These are phyloP conservation scores for Oncorhynchus kisutch DNA, from an alignment of 2,113 vertebrate genomes.

Conservation along the genomic window DNA sequence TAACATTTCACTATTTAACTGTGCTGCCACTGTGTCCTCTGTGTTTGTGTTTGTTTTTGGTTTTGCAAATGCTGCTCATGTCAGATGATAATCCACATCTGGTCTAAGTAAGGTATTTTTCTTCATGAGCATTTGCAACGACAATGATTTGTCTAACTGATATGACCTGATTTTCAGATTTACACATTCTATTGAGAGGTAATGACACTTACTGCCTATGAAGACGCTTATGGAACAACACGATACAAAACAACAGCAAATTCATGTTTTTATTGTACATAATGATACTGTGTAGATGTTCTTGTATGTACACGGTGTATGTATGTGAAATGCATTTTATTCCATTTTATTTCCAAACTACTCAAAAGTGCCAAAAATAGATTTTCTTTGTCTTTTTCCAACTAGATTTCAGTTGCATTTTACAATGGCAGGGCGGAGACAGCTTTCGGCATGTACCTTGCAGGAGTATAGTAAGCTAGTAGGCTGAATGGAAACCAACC, in stretches of 20 bases:
- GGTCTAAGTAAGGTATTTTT: neutral
- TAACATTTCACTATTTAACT: neutral
- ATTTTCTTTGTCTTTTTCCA: neutral
- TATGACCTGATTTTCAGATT: neutral
- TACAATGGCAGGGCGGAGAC: neutral
- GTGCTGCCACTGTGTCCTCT: neutral
- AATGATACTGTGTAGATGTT: neutral
- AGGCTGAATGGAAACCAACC: neutral
- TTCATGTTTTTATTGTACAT: neutral
- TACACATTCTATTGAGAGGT: neutral
- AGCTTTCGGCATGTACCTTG: neutral
- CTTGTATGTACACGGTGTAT: neutral
- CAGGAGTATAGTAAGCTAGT: neutral
- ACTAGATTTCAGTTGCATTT: neutral
- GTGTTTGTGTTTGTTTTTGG: neutral
- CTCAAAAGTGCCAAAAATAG: neutral
- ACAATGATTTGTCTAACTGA: neutral
- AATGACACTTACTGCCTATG: neutral
- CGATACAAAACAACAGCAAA: neutral
- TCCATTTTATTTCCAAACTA: neutral
- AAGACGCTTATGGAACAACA: neutral
- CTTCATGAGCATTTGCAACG: constrained; percentile 7
- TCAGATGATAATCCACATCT: neutral
- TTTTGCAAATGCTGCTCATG: neutral
- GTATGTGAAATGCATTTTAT: too few relatives aligned